Percentiles rank a stretch among this genome's conserved stretches.
Evolutionary conservation across 2,113 vertebrate genomes (phyloP).

Genomic region (Megatriorchis doriae): DNA sequence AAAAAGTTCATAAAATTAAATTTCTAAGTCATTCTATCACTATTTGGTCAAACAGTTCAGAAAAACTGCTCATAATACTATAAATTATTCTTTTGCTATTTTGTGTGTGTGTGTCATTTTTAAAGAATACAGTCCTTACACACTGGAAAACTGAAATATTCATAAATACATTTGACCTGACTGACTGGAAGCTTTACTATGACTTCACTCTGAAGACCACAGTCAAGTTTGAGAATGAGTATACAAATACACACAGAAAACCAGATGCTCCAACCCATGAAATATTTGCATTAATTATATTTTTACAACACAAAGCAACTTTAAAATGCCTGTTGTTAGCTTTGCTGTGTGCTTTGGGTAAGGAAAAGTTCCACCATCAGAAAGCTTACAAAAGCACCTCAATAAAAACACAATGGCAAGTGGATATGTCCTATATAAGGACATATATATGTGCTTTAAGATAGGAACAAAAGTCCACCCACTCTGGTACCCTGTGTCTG

Average conservation of each 20-base stretch:
- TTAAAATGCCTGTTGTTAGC: neutral
- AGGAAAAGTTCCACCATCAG: neutral
- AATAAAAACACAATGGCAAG: neutral
- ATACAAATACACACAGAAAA: neutral
- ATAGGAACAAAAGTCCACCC: neutral
- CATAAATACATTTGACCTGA: neutral
- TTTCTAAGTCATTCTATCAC: neutral
- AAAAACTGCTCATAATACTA: neutral
- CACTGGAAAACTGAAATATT: neutral
- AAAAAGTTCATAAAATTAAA: neutral
- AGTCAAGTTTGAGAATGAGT: neutral
- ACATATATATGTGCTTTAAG: neutral
- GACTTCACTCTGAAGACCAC: neutral
- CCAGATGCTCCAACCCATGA: neutral
- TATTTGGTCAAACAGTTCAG: neutral
- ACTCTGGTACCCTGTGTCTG: neutral
- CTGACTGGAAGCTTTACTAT: neutral
- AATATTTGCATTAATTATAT: neutral
- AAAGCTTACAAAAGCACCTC: neutral
- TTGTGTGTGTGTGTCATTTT: neutral
- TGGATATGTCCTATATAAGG: neutral
- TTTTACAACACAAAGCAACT: neutral
- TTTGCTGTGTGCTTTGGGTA: neutral
- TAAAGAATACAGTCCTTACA: neutral
- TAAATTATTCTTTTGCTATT: neutral